Conservation (phyloP, 2,113 vertebrate genomes). For the Rana temporaria region DNA sequence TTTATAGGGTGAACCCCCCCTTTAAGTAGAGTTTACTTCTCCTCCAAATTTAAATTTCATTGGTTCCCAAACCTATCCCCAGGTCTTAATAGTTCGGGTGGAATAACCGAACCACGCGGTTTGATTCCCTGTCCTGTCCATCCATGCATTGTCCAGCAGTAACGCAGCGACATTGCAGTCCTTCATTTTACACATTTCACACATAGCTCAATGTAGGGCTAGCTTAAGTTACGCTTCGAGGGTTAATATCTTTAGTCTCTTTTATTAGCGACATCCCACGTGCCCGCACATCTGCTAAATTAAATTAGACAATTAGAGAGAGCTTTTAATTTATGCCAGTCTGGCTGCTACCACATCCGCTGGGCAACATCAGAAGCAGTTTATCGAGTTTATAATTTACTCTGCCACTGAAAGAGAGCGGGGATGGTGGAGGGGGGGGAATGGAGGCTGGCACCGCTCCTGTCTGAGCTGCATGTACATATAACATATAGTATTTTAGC, state of each 20-base stretch:
- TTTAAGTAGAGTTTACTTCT: too few relatives aligned
- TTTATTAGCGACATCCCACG: conserved; percentile 47
- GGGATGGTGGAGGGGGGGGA: background rate
- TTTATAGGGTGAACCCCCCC: too few relatives aligned
- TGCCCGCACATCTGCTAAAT: conserved; percentile 56
- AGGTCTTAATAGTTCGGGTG: too few relatives aligned
- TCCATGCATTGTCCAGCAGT: too few relatives aligned
- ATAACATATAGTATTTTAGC: conserved; percentile 39
- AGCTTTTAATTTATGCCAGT: conserved; percentile 57
- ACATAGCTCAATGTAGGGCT: too few relatives aligned
- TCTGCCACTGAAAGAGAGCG: conserved; percentile 45
- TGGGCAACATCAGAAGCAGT: conserved; percentile 56
- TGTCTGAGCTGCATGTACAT: background rate
- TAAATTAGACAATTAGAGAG: conserved; percentile 58
- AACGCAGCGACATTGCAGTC: too few relatives aligned
- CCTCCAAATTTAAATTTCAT: too few relatives aligned
- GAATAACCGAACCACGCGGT: too few relatives aligned
- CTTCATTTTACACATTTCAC: too few relatives aligned
- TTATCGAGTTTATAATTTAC: conserved; percentile 56
- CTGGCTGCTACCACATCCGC: conserved; percentile 55
- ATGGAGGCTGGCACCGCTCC: background rate
- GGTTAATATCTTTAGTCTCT: conserved; percentile 48
- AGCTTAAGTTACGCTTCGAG: background rate
- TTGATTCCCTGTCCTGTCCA: too few relatives aligned
- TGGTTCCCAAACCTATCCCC: too few relatives aligned